A percentile compares a stretch with the other conserved stretches of the same genome.
These are phyloP conservation scores for Dusona sp. DNA, from an alignment of 2,888 invertebrate genomes.

Conservation along the genomic window DNA sequence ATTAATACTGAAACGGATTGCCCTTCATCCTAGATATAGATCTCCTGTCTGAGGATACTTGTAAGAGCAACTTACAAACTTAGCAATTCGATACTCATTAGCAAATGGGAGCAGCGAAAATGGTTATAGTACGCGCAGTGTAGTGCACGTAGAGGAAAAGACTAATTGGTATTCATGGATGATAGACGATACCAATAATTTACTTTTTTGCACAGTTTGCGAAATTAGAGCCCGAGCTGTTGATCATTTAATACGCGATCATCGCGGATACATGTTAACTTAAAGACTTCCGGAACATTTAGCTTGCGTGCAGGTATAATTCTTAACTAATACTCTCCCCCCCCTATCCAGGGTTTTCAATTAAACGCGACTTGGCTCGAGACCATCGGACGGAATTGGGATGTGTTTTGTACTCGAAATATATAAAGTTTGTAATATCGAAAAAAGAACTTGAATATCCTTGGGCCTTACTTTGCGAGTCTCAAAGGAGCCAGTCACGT, in stretches of 20 bases:
- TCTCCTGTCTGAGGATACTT: not conserved
- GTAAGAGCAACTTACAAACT: not conserved
- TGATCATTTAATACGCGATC: not conserved
- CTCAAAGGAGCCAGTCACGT: conserved; percentile 4
- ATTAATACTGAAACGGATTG: not conserved
- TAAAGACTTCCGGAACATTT: conserved; percentile 1
- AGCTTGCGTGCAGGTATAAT: conserved; percentile 3
- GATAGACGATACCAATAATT: conserved; percentile 7
- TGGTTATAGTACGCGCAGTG: not conserved
- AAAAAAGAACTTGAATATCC: not conserved
- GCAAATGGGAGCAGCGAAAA: not conserved
- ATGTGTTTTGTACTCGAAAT: not conserved
- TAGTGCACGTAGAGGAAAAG: not conserved
- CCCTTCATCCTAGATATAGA: not conserved
- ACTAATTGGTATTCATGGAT: conserved; percentile 7
- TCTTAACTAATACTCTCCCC: not conserved
- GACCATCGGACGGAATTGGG: not conserved
- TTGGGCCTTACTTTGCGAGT: not conserved
- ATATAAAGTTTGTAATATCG: not conserved
- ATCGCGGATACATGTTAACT: not conserved
- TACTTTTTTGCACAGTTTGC: not conserved
- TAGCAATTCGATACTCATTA: not conserved
- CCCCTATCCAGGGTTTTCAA: not conserved
- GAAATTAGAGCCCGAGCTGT: not conserved
- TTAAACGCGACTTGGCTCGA: not conserved